Conservation (phyloP, 35 echinoderm and acorn worm genomes). For the Lytechinus variegatus region DNA sequence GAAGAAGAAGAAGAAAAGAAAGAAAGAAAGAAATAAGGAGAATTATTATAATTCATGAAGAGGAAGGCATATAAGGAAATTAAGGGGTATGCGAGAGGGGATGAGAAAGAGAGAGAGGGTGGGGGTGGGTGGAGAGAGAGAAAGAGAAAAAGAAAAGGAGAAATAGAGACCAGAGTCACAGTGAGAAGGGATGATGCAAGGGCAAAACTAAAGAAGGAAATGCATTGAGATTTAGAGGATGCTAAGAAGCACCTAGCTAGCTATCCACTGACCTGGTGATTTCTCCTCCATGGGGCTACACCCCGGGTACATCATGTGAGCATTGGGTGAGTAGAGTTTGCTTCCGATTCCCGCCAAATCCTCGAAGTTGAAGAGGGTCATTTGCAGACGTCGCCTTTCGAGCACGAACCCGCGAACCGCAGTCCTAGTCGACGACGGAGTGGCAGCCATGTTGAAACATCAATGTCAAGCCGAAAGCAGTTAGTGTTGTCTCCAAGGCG, state of each 20-base stretch:
- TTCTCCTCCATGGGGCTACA: not conserved
- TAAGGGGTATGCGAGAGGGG: too few relatives aligned
- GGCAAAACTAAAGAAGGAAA: not conserved
- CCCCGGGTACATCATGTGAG: not conserved
- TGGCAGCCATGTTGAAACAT: not conserved
- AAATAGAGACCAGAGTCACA: not conserved
- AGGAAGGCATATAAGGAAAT: too few relatives aligned
- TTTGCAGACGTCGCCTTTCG: conserved; percentile 24
- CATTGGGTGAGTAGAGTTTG: conserved; percentile 19
- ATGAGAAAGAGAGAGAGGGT: not conserved
- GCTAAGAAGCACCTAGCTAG: not conserved
- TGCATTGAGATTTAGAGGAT: not conserved
- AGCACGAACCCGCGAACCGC: conserved; percentile 24
- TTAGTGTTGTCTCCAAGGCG: not conserved
- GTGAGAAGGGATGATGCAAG: not conserved
- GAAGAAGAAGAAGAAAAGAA: not conserved
- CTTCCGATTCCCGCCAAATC: conserved; percentile 21
- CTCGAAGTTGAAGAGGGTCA: conserved; percentile 10
- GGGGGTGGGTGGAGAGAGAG: not conserved
- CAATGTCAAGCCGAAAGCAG: not conserved
- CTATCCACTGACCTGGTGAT: not conserved
- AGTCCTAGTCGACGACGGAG: not conserved
- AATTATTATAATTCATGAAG: not conserved
- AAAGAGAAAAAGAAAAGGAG: not conserved
- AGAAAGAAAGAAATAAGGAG: not conserved